These are phyloP conservation scores for Onthophagus sagittarius DNA, from an alignment of 2,888 invertebrate genomes.

Conservation along the genomic window DNA sequence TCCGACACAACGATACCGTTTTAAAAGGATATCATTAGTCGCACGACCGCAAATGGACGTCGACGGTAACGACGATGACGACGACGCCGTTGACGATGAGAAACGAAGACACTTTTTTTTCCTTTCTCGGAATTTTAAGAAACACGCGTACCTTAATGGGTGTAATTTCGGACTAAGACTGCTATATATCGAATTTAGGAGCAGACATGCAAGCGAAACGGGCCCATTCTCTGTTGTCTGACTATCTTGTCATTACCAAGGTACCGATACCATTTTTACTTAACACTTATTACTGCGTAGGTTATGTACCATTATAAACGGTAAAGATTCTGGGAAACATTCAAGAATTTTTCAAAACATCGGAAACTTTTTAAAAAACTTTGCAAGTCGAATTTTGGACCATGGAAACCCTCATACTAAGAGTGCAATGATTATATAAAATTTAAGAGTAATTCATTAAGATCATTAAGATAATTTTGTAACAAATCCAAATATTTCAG, in stretches of 20 bases:
- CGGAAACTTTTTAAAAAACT: too few species aligned
- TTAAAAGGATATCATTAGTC: not conserved
- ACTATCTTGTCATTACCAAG: not conserved
- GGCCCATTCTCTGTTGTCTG: not conserved
- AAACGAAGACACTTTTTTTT: not conserved
- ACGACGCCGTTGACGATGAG: not conserved
- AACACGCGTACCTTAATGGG: not conserved
- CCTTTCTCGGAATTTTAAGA: not conserved
- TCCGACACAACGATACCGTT: not conserved
- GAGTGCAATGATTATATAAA: too few species aligned
- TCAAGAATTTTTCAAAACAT: not conserved
- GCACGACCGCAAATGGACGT: not conserved
- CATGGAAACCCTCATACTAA: too few species aligned
- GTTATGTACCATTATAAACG: not conserved
- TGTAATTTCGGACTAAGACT: not conserved
- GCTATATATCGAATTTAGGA: not conserved
- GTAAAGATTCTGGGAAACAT: not conserved
- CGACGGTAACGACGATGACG: not conserved
- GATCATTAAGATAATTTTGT: too few species aligned
- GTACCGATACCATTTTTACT: not conserved
- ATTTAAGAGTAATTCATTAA: too few species aligned
- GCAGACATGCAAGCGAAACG: not conserved
- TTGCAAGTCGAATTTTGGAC: too few species aligned
- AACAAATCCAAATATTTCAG: too few species aligned
- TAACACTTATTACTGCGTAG: not conserved